phyloP scores from a whole-genome alignment of 2,888 invertebrate genomes.

The Drosophila neotestacea region DNA sequence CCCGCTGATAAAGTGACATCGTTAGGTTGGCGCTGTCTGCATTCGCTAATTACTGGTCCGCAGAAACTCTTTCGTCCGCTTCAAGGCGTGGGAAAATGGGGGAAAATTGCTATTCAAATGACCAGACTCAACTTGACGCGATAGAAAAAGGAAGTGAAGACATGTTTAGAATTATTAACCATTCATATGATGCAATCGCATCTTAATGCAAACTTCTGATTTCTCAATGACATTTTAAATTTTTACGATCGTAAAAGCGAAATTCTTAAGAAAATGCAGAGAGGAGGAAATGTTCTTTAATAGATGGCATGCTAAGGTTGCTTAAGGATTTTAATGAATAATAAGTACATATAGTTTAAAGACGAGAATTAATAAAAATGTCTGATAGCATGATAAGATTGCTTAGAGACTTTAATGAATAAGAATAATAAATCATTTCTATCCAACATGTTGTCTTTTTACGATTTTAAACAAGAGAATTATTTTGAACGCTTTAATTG shows the following conservation, averaged over 20 bases:
- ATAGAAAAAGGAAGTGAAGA: slow-evolving; percentile 35
- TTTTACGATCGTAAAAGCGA: background rate
- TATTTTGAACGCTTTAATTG: background rate
- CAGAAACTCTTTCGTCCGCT: slow-evolving; percentile 20
- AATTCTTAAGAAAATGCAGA: background rate
- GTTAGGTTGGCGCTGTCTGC: slow-evolving; percentile 80
- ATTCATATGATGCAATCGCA: slow-evolving; percentile 32
- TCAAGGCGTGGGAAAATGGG: slow-evolving; percentile 73
- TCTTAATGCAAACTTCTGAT: slow-evolving; percentile 18
- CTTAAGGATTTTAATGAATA: background rate
- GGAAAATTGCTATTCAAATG: slow-evolving; percentile 60
- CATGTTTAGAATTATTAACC: slow-evolving; percentile 20
- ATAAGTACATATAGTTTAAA: background rate
- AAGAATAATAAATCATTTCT: background rate
- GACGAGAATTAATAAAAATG: no score
- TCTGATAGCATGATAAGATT: background rate
- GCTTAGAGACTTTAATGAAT: background rate
- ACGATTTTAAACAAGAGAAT: slow-evolving; percentile 3
- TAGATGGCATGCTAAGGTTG: background rate
- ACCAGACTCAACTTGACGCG: slow-evolving; percentile 13
- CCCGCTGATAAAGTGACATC: slow-evolving; percentile 82
- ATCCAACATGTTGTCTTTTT: no score
- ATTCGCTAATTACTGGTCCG: slow-evolving; percentile 74
- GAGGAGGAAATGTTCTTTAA: background rate
- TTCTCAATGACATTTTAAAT: slow-evolving; percentile 21